Base-by-base conservation (phyloP, 2,888 invertebrate genomes). In the Thysanoteuthis rhombus region DNA sequence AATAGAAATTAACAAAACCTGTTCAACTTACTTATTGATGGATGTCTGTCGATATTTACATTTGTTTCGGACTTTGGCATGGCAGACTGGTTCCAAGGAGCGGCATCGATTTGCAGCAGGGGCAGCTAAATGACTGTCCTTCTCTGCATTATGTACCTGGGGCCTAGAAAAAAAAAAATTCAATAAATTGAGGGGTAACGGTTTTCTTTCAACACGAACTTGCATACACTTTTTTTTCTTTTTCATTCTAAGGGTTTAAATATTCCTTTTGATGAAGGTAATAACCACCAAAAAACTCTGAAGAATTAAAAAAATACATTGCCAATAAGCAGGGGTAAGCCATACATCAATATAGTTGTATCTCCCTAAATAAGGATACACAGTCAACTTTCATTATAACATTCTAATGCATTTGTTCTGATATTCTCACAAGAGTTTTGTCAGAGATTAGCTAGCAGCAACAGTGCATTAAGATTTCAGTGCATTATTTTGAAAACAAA, bases 1-100 rank as follows among this genome's bases (percentile, higher is more conserved):
- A 5, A 52, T 25, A 52, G 52, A 52, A 93, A 93, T 90, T 12
- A 25, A 90, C 12, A 6, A 90, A 42, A 90, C 40, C 42, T 25
- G 0, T 8, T 45, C 32, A 45, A 40, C 92, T 42, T 92, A 92
- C 92, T 40, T 92, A 45, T 92, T 45, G n/a, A 92, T 92, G 45
- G 92, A 92, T 92, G 92, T 92, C n/a, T 92, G 92, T 92, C 92
- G 92, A 42, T 42, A 92, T 92, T 92, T 92, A 32, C 36, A 45
- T n/a, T 92, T 42, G 42, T 40, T 45, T 45, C 45, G 40, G n/a
- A 45, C 5, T 42, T 92, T 92, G 40, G 42, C 92, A 45, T 42
- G 40, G n/a, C 42, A 92, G 19, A 45, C 92, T 4, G 45, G 22
- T n/a, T 92, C 92, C 45, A 45, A 92, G n/a, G 45, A 92, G 40